Evolutionary conservation across 2,113 vertebrate species (phyloP).

Genomic region (Apaloderma vittatum): DNA sequence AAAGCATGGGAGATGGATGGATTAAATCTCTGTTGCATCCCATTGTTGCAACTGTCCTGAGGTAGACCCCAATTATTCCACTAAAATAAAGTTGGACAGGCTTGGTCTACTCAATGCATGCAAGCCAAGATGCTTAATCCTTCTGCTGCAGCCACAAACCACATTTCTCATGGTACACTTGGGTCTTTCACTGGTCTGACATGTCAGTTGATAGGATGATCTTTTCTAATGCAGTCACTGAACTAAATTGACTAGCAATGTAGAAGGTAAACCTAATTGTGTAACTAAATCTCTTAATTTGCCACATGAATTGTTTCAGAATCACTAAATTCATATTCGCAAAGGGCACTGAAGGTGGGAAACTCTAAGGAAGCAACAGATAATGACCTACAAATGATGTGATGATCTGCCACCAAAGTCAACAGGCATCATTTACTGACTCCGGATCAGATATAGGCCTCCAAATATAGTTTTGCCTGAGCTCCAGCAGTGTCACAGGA

Average conservation of each 20-base stretch:
- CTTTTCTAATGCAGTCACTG: background rate
- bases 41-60: background rate
- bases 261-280: background rate
- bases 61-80: background rate
- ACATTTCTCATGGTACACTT: background rate
- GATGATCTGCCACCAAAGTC: background rate
- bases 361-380: background rate
- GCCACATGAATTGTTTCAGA: background rate
- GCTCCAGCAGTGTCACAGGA: background rate
- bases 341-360: background rate
- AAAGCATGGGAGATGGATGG: background rate
- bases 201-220: background rate
- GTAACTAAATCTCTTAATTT: slow-evolving; percentile 31
- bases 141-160: background rate
- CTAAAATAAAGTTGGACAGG: background rate
- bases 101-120: background rate
- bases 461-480: background rate
- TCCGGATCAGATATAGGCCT: background rate
- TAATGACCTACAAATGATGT: background rate
- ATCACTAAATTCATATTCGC: background rate
- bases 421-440: background rate
- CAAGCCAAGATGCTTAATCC: background rate
- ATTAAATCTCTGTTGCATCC: background rate
- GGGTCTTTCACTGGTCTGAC: background rate
- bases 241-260: background rate